A percentile compares a stretch with the other conserved stretches of the same genome.
Evolutionary conservation across 2,113 vertebrate genomes (phyloP).

Genomic region (Mormyrus lacerda): DNA sequence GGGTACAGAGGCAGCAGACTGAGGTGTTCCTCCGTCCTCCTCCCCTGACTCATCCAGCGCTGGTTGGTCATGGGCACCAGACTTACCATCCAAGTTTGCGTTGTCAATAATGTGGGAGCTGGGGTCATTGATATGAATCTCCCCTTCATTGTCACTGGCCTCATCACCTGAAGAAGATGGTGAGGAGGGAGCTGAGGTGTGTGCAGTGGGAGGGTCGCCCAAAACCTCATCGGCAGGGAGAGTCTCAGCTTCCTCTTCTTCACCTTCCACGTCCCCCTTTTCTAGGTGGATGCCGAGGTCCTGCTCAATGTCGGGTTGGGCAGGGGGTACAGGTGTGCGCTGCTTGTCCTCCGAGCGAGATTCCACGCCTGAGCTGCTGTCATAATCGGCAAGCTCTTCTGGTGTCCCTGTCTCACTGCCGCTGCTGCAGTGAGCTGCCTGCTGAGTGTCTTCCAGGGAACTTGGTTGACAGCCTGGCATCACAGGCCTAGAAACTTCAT

Average conservation of each 20-base stretch:
- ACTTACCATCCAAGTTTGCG: constrained; percentile 30
- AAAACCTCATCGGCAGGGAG: constrained; percentile 55
- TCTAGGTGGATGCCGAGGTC: constrained; percentile 47
- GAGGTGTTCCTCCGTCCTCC: constrained; percentile 47
- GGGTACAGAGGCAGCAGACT: constrained; percentile 54
- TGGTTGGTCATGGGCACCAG: constrained; percentile 40
- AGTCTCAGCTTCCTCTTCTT: constrained; percentile 52
- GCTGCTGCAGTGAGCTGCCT: constrained; percentile 59
- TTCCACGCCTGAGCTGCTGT: constrained; percentile 45
- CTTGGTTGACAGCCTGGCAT: constrained; percentile 51
- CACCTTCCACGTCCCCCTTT: constrained; percentile 29
- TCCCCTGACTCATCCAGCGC: constrained; percentile 40
- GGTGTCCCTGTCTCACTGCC: constrained; percentile 67
- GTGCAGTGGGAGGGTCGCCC: constrained; percentile 47
- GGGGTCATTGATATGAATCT: constrained; percentile 53
- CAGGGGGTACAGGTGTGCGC: constrained; percentile 20
- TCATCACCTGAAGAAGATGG: constrained; percentile 61
- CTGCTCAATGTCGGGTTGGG: constrained; percentile 43
- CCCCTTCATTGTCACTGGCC: constrained; percentile 60
- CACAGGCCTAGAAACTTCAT: constrained; percentile 23
- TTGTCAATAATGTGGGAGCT: constrained; percentile 11
- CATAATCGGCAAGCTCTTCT: constrained; percentile 61
- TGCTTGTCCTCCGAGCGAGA: constrained; percentile 41
- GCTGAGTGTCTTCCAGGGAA: constrained; percentile 57
- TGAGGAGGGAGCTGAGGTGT: constrained; percentile 52